These are phyloP conservation scores for Cyprinodon tularosa DNA, from an alignment of 2,113 vertebrate species.

Conservation along the genomic window DNA sequence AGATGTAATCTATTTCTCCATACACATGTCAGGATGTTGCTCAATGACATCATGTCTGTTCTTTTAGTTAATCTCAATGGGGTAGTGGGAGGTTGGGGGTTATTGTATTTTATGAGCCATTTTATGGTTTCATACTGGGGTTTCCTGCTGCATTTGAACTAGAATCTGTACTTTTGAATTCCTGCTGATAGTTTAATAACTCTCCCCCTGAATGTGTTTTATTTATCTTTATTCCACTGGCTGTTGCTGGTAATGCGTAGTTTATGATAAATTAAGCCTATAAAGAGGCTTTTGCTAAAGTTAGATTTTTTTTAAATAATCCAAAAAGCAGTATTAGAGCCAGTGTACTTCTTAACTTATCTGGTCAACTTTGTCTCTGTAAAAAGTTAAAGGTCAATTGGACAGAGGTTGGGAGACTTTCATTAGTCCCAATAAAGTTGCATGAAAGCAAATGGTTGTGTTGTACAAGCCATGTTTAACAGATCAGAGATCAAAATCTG, in stretches of 20 bases:
- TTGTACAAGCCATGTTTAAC: conserved; percentile 62
- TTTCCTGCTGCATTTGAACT: conserved; percentile 51
- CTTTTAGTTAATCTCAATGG: conserved; percentile 32
- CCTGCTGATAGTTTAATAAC: conserved; percentile 49
- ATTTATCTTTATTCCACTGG: conserved; percentile 24
- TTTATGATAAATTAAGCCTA: conserved; percentile 1
- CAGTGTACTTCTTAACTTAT: conserved; percentile 10
- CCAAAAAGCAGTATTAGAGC: conserved; percentile 9
- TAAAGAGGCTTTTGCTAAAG: not conserved
- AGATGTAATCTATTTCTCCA: conserved; percentile 31
- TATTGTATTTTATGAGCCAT: conserved; percentile 55
- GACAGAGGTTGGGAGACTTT: conserved; percentile 43
- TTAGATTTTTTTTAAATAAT: not conserved
- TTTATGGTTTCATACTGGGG: conserved; percentile 57
- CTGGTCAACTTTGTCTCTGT: conserved; percentile 26
- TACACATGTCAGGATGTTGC: conserved; percentile 30
- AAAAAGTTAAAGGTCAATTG: conserved; percentile 49
- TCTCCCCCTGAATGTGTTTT: conserved; percentile 13
- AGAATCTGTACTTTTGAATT: conserved; percentile 36
- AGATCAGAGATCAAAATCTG: conserved; percentile 66
- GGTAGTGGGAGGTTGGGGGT: conserved; percentile 2
- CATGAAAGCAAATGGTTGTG: conserved; percentile 55
- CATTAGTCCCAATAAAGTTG: conserved; percentile 43
- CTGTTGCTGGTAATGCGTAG: conserved; percentile 26
- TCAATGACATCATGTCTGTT: conserved; percentile 63